These are phyloP conservation scores for Myotis pilosus DNA, from an alignment of 2,797 vertebrate species.

Conservation along the genomic window DNA sequence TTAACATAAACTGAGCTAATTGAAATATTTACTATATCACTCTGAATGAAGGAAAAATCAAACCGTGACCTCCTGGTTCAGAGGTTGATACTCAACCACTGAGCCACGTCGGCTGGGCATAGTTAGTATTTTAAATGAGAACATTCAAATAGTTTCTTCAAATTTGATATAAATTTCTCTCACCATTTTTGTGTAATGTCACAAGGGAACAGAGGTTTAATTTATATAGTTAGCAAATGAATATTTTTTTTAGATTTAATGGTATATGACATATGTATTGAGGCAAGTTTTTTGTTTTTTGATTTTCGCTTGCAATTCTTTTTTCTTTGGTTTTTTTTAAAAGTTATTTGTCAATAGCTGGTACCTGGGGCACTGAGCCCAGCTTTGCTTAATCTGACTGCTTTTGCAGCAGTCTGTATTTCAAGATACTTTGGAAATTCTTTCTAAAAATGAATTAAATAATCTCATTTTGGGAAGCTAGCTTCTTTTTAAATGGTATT, in stretches of 20 bases:
- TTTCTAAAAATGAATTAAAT: constrained; percentile 56
- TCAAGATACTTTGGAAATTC: constrained; percentile 54
- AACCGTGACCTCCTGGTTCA: neutral
- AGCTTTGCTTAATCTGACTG: constrained; percentile 13
- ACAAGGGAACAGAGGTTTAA: constrained; percentile 47
- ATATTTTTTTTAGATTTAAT: constrained; percentile 29
- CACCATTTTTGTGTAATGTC: neutral
- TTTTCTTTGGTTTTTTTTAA: neutral
- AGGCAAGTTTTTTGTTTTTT: neutral
- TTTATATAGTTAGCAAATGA: neutral
- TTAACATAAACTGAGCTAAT: neutral
- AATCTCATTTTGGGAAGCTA: neutral
- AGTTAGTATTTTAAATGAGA: constrained; percentile 32
- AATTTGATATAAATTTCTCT: neutral
- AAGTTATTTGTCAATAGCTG: constrained; percentile 42
- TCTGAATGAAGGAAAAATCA: constrained; percentile 18
- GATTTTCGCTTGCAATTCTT: neutral
- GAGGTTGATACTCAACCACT: neutral
- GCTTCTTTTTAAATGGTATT: constrained; percentile 34
- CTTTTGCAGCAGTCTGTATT: constrained; percentile 10
- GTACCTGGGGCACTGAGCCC: neutral
- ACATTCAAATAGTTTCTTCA: neutral
- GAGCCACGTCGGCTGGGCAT: neutral
- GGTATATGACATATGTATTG: neutral
- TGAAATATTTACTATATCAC: neutral